Evolutionary conservation across 92 coral and sea anemone genomes (phyloP), one percentile per base, ranked within the genome.

Genomic region (Palythoa grandiflora): DNA sequence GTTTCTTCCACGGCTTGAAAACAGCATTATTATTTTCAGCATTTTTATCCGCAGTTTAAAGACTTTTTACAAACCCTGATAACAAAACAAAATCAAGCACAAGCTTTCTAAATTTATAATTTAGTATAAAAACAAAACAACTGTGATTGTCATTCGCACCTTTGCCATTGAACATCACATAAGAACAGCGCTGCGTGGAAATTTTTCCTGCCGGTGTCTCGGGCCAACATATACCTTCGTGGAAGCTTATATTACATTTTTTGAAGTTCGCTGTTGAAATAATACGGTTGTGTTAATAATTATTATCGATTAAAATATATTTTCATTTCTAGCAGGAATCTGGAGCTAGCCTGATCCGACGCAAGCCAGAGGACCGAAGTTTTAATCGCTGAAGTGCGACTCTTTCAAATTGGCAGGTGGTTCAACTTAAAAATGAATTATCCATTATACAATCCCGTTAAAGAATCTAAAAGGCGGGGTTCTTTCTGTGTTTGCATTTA

Each of bases 181-280:
- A 83, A 38, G 98, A 95, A 38, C 98, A 96, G 3, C 88, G 90
- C 54, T 91, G 98, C 52, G 37, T 38, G 35, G 89, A 92, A 2
- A 83, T 83, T 38, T 51, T 50, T 0, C 92, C 91, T 3, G 94
- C 98, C 4, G n/a, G 75, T 6, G 94, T 93, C 80, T 93, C 93
- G 39, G 95, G 95, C 98, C 98, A 96, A 77, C 98, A 96, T 47
- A 94, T n/a, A 10, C 86, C 95, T 44, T 81, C 40, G 39, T 77
- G 75, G 73, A 92, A 96, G 38, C 78, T 78, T 60, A 93, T 55
- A 20, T 80, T 59, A 57, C 98, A 96, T 81, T 88, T 90, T 54
- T 61, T 37, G 50, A 68, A 85, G n/a, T 74, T 50, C 51, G 35
- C 94, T 92, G 71, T 44, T 36, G 54, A 53, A 50, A 53, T 13